phyloP scores from a whole-genome alignment of 2,888 invertebrate species.

The Cryptocephalus primarius region DNA sequence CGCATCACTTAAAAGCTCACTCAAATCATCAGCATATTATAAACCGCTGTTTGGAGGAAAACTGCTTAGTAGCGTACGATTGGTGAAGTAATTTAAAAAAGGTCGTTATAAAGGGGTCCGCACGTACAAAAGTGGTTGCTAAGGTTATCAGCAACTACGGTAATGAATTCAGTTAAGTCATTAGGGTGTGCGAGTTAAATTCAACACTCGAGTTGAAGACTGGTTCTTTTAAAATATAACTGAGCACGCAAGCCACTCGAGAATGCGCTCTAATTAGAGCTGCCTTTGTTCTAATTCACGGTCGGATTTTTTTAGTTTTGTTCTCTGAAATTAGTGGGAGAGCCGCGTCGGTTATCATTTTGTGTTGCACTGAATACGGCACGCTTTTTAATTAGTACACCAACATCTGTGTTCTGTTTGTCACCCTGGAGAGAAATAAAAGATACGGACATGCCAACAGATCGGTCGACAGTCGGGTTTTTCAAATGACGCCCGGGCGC shows the following conservation, averaged over 20 bases:
- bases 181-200: constrained; percentile 22
- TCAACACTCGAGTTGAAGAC: constrained; percentile 23
- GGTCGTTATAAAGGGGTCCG: neutral
- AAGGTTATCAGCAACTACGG: constrained; percentile 5
- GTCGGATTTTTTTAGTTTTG: constrained; percentile 21
- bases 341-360: constrained; percentile 25
- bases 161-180: constrained; percentile 26
- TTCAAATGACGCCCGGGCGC: neutral
- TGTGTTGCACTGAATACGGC: constrained; percentile 19
- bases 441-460: constrained; percentile 10
- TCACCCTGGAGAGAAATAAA: constrained; percentile 24
- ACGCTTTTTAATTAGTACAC: constrained; percentile 35
- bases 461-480: neutral
- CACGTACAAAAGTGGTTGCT: constrained; percentile 3
- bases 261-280: constrained; percentile 29
- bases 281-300: constrained; percentile 27
- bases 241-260: constrained; percentile 24
- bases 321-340: constrained; percentile 25
- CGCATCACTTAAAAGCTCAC: too few relatives aligned
- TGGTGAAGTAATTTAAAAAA: too few relatives aligned
- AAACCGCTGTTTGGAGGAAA: too few relatives aligned
- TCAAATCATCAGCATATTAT: too few relatives aligned
- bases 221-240: constrained; percentile 27
- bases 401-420: constrained; percentile 34
- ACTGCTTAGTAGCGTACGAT: too few relatives aligned